Conservation (phyloP, 2,113 vertebrate genomes). For the Daphoenositta chrysoptera region DNA sequence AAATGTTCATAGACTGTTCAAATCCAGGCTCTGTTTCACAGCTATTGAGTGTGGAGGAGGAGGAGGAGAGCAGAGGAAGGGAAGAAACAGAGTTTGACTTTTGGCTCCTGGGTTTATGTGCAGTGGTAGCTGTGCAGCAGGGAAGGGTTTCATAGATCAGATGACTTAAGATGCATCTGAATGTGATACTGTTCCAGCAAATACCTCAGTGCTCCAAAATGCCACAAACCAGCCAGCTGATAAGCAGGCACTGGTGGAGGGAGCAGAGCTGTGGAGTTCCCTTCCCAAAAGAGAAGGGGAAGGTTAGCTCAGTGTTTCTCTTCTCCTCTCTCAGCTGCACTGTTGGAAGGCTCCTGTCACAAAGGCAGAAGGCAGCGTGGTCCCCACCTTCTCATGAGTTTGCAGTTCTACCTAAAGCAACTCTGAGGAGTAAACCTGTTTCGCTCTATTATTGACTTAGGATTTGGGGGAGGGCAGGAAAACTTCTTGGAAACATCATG, state of each 20-base stretch:
- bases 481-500: slow-evolving; percentile 46
- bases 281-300: not conserved
- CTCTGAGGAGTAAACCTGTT: not conserved
- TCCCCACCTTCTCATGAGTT: not conserved
- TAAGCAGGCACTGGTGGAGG: not conserved
- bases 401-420: not conserved
- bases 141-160: not conserved
- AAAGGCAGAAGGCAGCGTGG: not conserved
- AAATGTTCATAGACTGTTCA: not conserved
- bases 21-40: not conserved
- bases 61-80: not conserved
- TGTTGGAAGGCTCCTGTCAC: not conserved
- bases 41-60: not conserved
- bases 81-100: not conserved
- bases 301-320: not conserved
- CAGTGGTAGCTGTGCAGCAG: not conserved
- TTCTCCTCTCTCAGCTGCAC: not conserved
- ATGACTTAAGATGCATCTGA: not conserved
- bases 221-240: not conserved
- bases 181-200: not conserved
- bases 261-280: not conserved
- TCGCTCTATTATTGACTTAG: not conserved
- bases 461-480: not conserved
- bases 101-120: not conserved
- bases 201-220: not conserved